Conservation (phyloP, 2,113 vertebrate genomes). For the Turdus rufiventris region DNA sequence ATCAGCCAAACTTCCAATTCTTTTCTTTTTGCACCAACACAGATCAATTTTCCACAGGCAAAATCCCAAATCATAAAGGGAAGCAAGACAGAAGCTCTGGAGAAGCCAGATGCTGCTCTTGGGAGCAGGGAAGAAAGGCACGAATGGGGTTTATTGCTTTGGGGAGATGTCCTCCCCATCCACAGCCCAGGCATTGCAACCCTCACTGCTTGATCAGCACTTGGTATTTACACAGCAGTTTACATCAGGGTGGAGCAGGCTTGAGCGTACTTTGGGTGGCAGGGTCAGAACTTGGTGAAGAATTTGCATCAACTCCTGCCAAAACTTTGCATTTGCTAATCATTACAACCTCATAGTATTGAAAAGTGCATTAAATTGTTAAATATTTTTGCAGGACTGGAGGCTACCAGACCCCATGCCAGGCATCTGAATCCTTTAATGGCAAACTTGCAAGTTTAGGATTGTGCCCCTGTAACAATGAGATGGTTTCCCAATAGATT, state of each 20-base stretch:
- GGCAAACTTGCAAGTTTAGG: background rate
- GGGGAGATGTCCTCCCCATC: background rate
- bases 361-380: background rate
- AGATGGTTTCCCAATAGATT: background rate
- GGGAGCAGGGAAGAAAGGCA: background rate
- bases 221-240: background rate
- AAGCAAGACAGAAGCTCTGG: background rate
- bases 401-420: background rate
- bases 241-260: background rate
- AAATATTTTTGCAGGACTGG: background rate
- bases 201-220: background rate
- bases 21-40: background rate
- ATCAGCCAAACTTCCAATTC: background rate
- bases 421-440: background rate
- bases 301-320: background rate
- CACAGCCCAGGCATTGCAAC: background rate
- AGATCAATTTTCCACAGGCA: background rate
- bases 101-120: background rate
- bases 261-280: background rate
- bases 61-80: background rate
- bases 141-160: background rate
- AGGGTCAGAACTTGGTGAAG: background rate
- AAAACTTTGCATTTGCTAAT: background rate
- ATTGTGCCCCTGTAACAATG: background rate
- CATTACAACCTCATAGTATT: fast-evolving